A percentile compares a stretch with the other conserved stretches of the same genome.
These are phyloP conservation scores for Zeuzera pyrina DNA, from an alignment of 2,888 invertebrate species.

Conservation along the genomic window DNA sequence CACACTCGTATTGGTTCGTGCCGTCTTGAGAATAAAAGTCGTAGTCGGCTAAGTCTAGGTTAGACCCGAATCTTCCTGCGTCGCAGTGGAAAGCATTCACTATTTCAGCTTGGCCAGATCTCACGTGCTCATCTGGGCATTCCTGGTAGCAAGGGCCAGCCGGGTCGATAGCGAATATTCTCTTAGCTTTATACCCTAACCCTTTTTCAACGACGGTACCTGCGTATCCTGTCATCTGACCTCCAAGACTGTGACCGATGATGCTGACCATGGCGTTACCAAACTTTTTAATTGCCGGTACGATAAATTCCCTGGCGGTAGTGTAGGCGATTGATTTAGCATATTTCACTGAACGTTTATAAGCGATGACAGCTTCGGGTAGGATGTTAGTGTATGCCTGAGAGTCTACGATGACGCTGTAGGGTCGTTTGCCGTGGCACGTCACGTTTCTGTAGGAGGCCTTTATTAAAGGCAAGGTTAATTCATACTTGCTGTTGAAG, in stretches of 20 bases:
- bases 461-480: not conserved
- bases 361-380: not conserved
- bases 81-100: not conserved
- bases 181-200: constrained; percentile 40
- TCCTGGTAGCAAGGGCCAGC: not conserved
- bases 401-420: not conserved
- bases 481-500: not conserved
- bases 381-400: not conserved
- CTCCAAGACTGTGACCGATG: not conserved
- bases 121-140: not conserved
- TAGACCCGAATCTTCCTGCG: not conserved
- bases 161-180: not conserved
- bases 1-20: not conserved
- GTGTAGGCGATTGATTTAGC: not conserved
- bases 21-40: not conserved
- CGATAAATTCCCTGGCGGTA: not conserved
- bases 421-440: not conserved
- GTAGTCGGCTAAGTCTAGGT: not conserved
- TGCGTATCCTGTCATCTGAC: not conserved
- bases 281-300: not conserved
- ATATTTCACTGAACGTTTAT: not conserved
- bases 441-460: not conserved
- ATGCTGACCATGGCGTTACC: not conserved
- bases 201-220: constrained; percentile 26
- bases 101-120: not conserved